Evolutionary conservation across 1,140 invertebrate species (phyloP), one percentile per base, ranked within the genome.

Genomic region (Saccostrea glomerata): DNA sequence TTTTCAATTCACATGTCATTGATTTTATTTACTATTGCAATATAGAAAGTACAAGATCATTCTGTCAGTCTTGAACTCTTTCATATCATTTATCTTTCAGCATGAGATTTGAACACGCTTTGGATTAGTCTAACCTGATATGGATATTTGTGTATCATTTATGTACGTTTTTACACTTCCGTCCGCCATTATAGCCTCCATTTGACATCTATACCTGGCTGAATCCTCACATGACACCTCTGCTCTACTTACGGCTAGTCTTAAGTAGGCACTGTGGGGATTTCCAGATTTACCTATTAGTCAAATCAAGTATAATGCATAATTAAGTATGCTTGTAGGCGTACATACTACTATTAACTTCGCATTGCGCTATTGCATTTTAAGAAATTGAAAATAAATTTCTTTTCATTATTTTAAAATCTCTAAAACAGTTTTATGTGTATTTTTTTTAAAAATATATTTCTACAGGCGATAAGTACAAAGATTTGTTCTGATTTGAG

Each of bases 151-250:
- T 36, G 70, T 77, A 30, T 77, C 70, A 40, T 77, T 77, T 3
- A 77, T 77, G 70, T 36, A 77, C 1, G 70, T 77, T 36, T 77
- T 77, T 77, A 77, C 70, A 77, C 70, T 77, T 77, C 70, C 70
- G 70, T 77, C 70, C 70, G 70, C 70, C 70, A 30, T 77, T 0
- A 77, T 77, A 36, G 70, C 30, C 30, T 77, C 70, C 70, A 77
- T 77, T 77, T 77, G 70, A 77, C 70, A 77, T 36, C 70, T 77
- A 40, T 77, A 77, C 13, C 30, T 25, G 25, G 70, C 70, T 1
- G 70, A 77, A 36, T 77, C 70, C 70, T 77, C 70, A 77, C 70
- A 77, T 4, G 70, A 77, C 25, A 77, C 70, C 2, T 77, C 70
- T 36, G 70, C 15, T 77, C 70, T 77, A 36, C 70, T 77, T 5